These are phyloP conservation scores for Tautogolabrus adspersus DNA, from an alignment of 2,113 vertebrate species.

Conservation along the genomic window DNA sequence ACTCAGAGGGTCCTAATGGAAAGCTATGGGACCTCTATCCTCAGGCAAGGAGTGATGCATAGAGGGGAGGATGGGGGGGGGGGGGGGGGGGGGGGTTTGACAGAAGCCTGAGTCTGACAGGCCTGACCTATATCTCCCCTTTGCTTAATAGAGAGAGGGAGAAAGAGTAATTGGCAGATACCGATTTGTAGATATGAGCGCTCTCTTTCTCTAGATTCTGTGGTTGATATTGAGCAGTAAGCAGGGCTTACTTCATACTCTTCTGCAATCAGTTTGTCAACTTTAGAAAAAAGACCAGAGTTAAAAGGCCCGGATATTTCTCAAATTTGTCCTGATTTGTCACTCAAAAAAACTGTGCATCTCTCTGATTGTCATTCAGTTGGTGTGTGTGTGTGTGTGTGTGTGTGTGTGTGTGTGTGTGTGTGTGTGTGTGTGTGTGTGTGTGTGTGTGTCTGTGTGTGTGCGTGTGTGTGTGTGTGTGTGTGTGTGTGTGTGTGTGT, in stretches of 20 bases:
- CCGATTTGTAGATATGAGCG: slow-evolving; percentile 39
- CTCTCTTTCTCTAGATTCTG: slow-evolving; percentile 12
- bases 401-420: slow-evolving; percentile 22
- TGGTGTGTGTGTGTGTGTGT: slow-evolving; percentile 13
- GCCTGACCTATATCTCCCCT: slow-evolving; percentile 94
- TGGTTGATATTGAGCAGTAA: neutral
- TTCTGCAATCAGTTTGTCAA: slow-evolving; percentile 32
- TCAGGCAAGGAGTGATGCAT: slow-evolving; percentile 89
- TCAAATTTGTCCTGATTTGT: slow-evolving; percentile 8
- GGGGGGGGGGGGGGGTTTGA: slow-evolving; percentile 77
- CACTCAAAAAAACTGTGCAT: slow-evolving; percentile 9
- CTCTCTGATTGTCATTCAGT: slow-evolving; percentile 56
- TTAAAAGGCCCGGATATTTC: neutral
- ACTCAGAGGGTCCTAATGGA: slow-evolving; percentile 90
- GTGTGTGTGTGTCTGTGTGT: slow-evolving; percentile 27
- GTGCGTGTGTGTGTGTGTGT: neutral
- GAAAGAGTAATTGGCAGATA: slow-evolving; percentile 51
- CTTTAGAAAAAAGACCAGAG: neutral
- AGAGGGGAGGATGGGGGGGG: slow-evolving; percentile 24
- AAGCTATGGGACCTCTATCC: slow-evolving; percentile 91
- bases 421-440: neutral
- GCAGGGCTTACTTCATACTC: slow-evolving; percentile 11
- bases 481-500: neutral
- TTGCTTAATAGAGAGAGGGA: slow-evolving; percentile 67
- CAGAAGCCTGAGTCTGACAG: slow-evolving; percentile 90